Percentiles rank a stretch among this genome's conserved stretches.
Evolutionary conservation across 2,888 invertebrate genomes (phyloP).

Genomic region (Syrista parreyssii): DNA sequence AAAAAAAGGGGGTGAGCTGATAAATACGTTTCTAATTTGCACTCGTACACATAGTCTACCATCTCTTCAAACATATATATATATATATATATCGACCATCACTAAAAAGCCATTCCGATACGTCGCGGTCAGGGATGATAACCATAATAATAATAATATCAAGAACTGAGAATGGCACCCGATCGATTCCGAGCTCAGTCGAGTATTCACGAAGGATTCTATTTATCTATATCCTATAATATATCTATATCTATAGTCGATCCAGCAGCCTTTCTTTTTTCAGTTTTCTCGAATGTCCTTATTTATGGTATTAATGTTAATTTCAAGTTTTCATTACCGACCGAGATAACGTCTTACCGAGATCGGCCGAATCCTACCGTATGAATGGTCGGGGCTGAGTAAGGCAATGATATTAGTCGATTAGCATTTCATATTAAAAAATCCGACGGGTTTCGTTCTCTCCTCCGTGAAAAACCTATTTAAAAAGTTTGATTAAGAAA

Average conservation of each 20-base stretch:
- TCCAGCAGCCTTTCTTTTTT: not conserved
- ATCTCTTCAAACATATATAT: not conserved
- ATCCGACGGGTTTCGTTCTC: conserved; percentile 26
- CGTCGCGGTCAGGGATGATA: not conserved
- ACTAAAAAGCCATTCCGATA: not conserved
- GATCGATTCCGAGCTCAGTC: not conserved
- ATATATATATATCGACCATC: not conserved
- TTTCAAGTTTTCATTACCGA: not conserved
- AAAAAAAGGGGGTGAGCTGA: conserved; percentile 12
- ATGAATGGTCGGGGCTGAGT: conserved; percentile 42
- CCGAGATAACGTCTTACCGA: not conserved
- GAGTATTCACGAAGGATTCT: not conserved
- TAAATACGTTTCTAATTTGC: conserved; percentile 30
- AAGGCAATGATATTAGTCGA: conserved; percentile 54
- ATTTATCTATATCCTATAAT: not conserved
- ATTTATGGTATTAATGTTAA: not conserved
- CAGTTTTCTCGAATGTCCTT: not conserved
- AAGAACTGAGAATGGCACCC: not conserved
- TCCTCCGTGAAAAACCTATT: conserved; percentile 56
- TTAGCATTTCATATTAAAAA: conserved; percentile 59
- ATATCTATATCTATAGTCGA: not conserved
- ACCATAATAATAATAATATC: not conserved
- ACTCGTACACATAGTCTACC: conserved; percentile 1
- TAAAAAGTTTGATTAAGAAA: conserved; percentile 66
- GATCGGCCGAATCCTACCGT: not conserved